Percentiles rank a stretch among this genome's conserved stretches.
Evolutionary conservation across 1,140 invertebrate genomes (phyloP).

Genomic region (Pseudachorutes palmiensis): DNA sequence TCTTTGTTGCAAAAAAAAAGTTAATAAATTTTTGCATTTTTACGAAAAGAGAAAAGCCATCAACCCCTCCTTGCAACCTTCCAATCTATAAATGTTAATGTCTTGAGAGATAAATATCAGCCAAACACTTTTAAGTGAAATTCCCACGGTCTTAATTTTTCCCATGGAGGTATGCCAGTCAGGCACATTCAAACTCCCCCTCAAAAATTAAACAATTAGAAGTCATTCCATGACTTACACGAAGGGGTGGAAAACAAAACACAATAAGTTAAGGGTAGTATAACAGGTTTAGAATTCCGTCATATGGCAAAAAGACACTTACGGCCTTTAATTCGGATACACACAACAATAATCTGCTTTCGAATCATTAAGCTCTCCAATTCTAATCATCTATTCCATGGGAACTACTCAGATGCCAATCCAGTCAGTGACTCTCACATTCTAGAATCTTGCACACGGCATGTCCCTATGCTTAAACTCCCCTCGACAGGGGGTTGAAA

Average conservation of each 20-base stretch:
- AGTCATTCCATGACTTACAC: background rate
- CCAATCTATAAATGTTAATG: background rate
- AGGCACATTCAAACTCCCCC: background rate
- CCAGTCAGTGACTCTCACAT: too few species aligned
- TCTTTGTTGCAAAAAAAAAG: too few species aligned
- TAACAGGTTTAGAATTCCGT: slow-evolving; percentile 10
- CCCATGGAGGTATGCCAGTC: slow-evolving; percentile 24
- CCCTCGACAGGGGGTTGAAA: too few species aligned
- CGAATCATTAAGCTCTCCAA: background rate
- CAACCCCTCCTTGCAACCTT: background rate
- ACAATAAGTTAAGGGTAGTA: too few species aligned
- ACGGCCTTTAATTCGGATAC: background rate
- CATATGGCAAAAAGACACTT: background rate
- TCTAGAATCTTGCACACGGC: too few species aligned
- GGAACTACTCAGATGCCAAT: background rate
- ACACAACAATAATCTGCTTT: background rate
- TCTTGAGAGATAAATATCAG: background rate
- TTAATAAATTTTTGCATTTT: too few species aligned
- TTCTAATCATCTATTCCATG: background rate
- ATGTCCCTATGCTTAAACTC: too few species aligned
- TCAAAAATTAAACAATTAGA: slow-evolving; percentile 10
- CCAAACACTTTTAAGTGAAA: slow-evolving; percentile 4
- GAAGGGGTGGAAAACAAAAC: background rate
- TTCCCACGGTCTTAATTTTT: slow-evolving; percentile 37
- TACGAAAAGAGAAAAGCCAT: too few species aligned